Conservation (phyloP, 2,888 invertebrate species). For the Ecdyonurus torrentis region DNA sequence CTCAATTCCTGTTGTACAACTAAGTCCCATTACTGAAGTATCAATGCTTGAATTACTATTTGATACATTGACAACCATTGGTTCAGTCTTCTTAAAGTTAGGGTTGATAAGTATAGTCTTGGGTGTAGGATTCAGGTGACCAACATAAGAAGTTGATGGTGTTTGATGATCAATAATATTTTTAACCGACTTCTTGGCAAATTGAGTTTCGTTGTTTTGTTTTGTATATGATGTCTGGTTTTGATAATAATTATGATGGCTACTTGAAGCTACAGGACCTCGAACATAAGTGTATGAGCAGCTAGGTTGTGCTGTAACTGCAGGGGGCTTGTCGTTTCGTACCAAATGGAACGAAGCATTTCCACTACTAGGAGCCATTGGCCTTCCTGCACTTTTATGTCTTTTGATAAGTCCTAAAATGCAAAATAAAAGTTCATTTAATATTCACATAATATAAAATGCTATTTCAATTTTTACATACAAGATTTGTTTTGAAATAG, state of each 20-base stretch:
- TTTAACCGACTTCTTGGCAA: too few species aligned
- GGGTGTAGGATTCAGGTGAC: neutral
- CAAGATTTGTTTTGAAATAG: too few species aligned
- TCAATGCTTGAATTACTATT: neutral
- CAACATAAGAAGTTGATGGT: neutral
- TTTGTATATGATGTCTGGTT: too few species aligned
- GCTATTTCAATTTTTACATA: too few species aligned
- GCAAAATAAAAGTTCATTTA: too few species aligned
- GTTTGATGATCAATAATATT: too few species aligned
- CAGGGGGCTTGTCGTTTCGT: neutral
- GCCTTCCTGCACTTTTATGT: conserved; percentile 1
- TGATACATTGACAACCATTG: neutral
- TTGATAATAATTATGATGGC: too few species aligned
- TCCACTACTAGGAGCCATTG: neutral
- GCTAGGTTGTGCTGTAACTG: neutral
- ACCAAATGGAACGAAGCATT: neutral
- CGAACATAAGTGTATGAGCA: neutral
- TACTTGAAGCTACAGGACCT: neutral
- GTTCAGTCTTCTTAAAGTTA: neutral
- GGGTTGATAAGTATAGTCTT: neutral
- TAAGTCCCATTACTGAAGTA: neutral
- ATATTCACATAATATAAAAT: too few species aligned
- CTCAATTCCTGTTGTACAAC: neutral
- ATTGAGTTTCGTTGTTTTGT: neutral
- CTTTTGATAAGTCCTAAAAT: conserved; percentile 6